These are phyloP conservation scores for Drosophila villosipedis DNA, from an alignment of 2,888 invertebrate genomes.

Conservation along the genomic window DNA sequence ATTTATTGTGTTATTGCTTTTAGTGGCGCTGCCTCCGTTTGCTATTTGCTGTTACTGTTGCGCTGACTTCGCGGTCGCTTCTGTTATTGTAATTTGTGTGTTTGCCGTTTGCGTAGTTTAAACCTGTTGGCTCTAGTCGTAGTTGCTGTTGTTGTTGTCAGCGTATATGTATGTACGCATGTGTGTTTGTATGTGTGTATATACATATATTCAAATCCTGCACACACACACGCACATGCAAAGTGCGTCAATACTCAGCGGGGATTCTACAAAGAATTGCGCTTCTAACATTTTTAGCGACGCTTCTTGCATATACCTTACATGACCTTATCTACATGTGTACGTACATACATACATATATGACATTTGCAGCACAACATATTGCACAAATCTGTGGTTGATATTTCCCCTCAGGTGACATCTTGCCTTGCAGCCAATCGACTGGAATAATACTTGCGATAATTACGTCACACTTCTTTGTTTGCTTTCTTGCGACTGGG, in stretches of 20 bases:
- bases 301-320: neutral
- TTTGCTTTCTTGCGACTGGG: neutral
- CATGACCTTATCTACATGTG: neutral
- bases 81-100: conserved; percentile 70
- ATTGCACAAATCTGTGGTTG: neutral
- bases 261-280: neutral
- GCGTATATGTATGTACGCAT: neutral
- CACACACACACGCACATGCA: neutral
- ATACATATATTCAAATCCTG: neutral
- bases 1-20: conserved; percentile 60
- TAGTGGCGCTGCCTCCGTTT: conserved; percentile 35
- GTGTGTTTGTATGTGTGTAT: neutral
- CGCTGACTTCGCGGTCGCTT: conserved; percentile 58
- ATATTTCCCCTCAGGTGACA: neutral
- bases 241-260: conserved; percentile 3
- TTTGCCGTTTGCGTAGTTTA: conserved; percentile 67
- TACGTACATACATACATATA: neutral
- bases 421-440: neutral
- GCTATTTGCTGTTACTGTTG: conserved; percentile 14
- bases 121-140: conserved; percentile 61
- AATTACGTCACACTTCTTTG: neutral
- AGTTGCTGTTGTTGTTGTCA: conserved; percentile 2
- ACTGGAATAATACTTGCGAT: neutral
- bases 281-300: neutral
- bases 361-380: neutral